Evolutionary conservation across 2,113 vertebrate species (phyloP), one percentile per base, ranked within the genome.

Genomic region (Cyanoramphus novaezelandiae): DNA sequence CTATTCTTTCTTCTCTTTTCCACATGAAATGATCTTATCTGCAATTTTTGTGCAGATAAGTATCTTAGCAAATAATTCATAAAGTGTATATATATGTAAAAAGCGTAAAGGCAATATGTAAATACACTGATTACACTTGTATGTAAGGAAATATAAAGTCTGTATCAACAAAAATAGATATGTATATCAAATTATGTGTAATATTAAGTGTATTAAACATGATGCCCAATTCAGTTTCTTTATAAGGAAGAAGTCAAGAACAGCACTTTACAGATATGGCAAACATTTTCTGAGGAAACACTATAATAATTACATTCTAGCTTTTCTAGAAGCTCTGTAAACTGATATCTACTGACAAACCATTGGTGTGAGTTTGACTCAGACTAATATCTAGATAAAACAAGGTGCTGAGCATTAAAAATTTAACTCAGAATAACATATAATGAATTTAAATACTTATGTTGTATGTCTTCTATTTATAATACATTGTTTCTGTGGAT

Each of bases 161-260:
- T 23, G 2, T 25, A 65, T 31, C 43, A 93, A 43, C 10, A 90
- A 76, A 85, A 62, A 52, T 7, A 53, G 7, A 23, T 12, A 35
- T 1, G 2, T 31, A 13, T 43, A 39, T 62, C 6, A 84, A 89
- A 81, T 62, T 70, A 59, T 7, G 1, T 1, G 0, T 25, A 35
- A 29, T 60, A 81, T 21, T 85, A n/a, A 78, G 68, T 17, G 2
- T 8, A 44, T n/a, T 75, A 82, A 72, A 63, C 18, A 4, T 9
- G 6, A 70, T 33, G 70, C 11, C 5, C 35, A 62, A 70, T 33
- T 44, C 1, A 44, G 14, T 79, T 78, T 68, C 5, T 78, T 83
- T 77, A 62, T 44, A 52, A 65, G 28, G 17, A 59, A 65, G 25
- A 77, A 28, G 8, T 7, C 18, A 39, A 35, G 70, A 77, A 1